Base-by-base conservation (phyloP, 2,113 vertebrate species). In the Psilopsiagon aymara region DNA sequence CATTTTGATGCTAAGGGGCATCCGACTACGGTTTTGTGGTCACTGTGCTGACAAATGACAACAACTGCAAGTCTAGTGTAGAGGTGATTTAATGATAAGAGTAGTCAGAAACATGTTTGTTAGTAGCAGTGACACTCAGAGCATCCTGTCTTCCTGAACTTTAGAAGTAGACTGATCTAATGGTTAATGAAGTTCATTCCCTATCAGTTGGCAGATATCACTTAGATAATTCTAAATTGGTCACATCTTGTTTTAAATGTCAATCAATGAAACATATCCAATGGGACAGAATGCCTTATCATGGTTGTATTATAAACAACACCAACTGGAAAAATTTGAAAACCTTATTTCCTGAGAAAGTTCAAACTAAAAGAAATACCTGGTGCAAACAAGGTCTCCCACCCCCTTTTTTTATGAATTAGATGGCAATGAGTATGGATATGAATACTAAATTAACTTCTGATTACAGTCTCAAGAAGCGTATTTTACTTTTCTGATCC, bases 401-500 rank as follows among this genome's bases (percentile, higher is more conserved):
- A n/a, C 3, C 2, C 7, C 6, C 5, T 17, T 21, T 86, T 53
- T 7, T 88, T 80, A 43, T 71, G 7, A 13, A 17, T 47, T 44
- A 70, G 8, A 37, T 14, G 60, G 80, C 43, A 95, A 64, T 2
- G 78, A 90, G 43, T 89, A 67, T 29, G 9, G 51, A 25, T 76
- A 37, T 29, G 13, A 55, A 83, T 66, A 46, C 29, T 86, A 86
- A 88, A 93, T 89, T 86, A 85, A 15, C 33, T 90, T 82, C 60
- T 77, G 23, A 52, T 77, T 78, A 62, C 47, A 82, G 41, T 77
- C 4, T 92, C 18, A 76, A 23, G 29, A 53, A 95, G n/a, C 10
- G 3, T 76, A 69, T 94, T 95, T 79, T 83, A 19, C 73, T 82
- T 57, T 31, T 94, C 28, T 91, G 31, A 77, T 94, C 67, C 55